Evolutionary conservation across 2,888 invertebrate genomes (phyloP).

Genomic region (Pelosia muscerda): DNA sequence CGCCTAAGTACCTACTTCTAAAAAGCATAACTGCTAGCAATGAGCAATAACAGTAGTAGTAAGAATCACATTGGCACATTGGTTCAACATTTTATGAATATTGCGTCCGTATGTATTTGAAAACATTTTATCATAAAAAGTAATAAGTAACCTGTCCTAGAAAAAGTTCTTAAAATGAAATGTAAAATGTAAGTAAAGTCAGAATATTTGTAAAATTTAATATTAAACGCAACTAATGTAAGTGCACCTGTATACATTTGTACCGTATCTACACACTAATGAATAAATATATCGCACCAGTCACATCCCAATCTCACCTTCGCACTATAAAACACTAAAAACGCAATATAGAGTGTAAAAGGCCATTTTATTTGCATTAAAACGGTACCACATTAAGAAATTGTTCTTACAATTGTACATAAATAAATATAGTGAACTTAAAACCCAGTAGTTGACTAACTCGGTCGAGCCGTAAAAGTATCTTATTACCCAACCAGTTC

Average conservation of each 20-base stretch:
- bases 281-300: constrained; percentile 22
- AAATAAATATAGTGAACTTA: constrained; percentile 51
- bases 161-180: background rate
- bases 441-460: constrained; percentile 54
- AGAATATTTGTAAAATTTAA: background rate
- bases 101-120: no score
- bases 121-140: no score
- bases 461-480: constrained; percentile 54
- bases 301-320: constrained; percentile 11
- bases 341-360: background rate
- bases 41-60: background rate
- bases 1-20: background rate
- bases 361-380: constrained; percentile 14
- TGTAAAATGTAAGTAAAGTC: background rate
- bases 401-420: constrained; percentile 39
- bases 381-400: constrained; percentile 45
- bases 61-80: no score
- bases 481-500: constrained; percentile 54
- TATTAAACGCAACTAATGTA: background rate
- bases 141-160: no score
- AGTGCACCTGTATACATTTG: background rate
- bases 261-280: background rate
- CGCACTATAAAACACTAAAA: constrained; percentile 1
- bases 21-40: background rate
- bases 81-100: background rate